These are phyloP conservation scores for Molossus alvarezi DNA, from an alignment of 2,797 vertebrate genomes.

Conservation along the genomic window DNA sequence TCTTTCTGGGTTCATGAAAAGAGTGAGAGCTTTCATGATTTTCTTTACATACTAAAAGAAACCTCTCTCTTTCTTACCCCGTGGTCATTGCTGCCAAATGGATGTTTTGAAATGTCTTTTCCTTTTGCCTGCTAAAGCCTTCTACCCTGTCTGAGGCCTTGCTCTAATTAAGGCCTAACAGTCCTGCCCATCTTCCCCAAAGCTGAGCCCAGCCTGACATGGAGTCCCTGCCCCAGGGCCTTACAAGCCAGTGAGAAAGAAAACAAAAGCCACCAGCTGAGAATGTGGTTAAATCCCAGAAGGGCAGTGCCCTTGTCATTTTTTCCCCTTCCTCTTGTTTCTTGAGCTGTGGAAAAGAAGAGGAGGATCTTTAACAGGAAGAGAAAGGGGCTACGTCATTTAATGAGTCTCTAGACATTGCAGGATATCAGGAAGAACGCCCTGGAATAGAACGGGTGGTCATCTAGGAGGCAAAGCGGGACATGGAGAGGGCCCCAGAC, in stretches of 20 bases:
- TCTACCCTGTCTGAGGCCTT: slow-evolving; percentile 66
- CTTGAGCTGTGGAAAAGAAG: slow-evolving; percentile 58
- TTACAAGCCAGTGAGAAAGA: slow-evolving; percentile 79
- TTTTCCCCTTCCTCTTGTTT: neutral
- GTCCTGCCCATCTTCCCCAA: slow-evolving; percentile 65
- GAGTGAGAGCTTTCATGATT: slow-evolving; percentile 27
- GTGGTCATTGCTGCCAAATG: slow-evolving; percentile 42
- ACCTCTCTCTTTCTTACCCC: slow-evolving; percentile 40
- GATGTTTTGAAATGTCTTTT: slow-evolving; percentile 75
- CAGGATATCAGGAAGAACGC: neutral
- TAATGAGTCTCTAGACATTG: neutral
- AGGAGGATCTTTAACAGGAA: neutral
- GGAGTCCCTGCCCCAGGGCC: slow-evolving; percentile 75
- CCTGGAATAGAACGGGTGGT: neutral
- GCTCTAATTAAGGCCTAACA: slow-evolving; percentile 81
- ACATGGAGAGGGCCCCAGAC: neutral
- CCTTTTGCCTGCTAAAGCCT: slow-evolving; percentile 65
- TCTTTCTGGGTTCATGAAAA: slow-evolving; percentile 38
- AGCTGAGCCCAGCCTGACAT: neutral
- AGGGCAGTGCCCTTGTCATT: slow-evolving; percentile 77
- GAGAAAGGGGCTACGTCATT: neutral
- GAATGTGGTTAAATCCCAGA: slow-evolving; percentile 81
- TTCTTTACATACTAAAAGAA: slow-evolving; percentile 68
- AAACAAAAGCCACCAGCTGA: slow-evolving; percentile 86
- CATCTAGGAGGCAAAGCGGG: neutral